A percentile compares a stretch with the other conserved stretches of the same genome.
These are phyloP conservation scores for Podarcis muralis DNA, from an alignment of 2,113 vertebrate species.

Conservation along the genomic window DNA sequence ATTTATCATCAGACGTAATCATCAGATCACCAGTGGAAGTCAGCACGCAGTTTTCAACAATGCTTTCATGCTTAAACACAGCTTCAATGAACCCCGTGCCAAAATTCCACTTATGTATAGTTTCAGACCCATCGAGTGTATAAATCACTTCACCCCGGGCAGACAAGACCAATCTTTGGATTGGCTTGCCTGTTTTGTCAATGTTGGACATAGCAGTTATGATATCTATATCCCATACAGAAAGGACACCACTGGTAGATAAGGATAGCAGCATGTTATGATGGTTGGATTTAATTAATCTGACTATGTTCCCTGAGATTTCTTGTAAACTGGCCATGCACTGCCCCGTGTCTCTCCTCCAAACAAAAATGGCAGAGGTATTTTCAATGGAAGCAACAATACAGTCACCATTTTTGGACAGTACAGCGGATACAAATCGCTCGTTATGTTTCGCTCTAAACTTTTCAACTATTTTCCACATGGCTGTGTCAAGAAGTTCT, in stretches of 20 bases:
- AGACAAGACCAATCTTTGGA: slow-evolving; percentile 88
- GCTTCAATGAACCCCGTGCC: slow-evolving; percentile 96
- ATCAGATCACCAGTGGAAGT: slow-evolving; percentile 94
- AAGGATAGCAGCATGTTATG: slow-evolving; percentile 95
- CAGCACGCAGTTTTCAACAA: slow-evolving; percentile 94
- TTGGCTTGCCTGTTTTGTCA: slow-evolving; percentile 97
- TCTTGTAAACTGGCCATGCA: slow-evolving; percentile 98
- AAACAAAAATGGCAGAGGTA: slow-evolving; percentile 97
- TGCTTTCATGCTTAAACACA: slow-evolving; percentile 95
- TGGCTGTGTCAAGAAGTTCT: slow-evolving; percentile 90
- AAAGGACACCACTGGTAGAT: slow-evolving; percentile 94
- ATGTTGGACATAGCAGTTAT: slow-evolving; percentile 99
- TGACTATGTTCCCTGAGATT: slow-evolving; percentile 96
- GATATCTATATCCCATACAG: slow-evolving; percentile 97
- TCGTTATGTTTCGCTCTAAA: slow-evolving; percentile 96
- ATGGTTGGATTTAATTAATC: slow-evolving; percentile 94
- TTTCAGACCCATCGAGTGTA: slow-evolving; percentile 94
- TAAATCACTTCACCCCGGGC: slow-evolving; percentile 94
- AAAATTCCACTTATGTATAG: slow-evolving; percentile 98
- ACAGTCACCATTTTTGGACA: slow-evolving; percentile 95
- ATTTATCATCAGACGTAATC: slow-evolving; percentile 96
- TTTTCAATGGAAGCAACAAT: slow-evolving; percentile 99
- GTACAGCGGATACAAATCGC: slow-evolving; percentile 91
- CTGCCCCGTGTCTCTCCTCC: slow-evolving; percentile 96
- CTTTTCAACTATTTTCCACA: slow-evolving; percentile 98